Evolutionary conservation across 2,113 vertebrate genomes (phyloP), one percentile per base, ranked within the genome.

Genomic region (Dipodomys ordii): DNA sequence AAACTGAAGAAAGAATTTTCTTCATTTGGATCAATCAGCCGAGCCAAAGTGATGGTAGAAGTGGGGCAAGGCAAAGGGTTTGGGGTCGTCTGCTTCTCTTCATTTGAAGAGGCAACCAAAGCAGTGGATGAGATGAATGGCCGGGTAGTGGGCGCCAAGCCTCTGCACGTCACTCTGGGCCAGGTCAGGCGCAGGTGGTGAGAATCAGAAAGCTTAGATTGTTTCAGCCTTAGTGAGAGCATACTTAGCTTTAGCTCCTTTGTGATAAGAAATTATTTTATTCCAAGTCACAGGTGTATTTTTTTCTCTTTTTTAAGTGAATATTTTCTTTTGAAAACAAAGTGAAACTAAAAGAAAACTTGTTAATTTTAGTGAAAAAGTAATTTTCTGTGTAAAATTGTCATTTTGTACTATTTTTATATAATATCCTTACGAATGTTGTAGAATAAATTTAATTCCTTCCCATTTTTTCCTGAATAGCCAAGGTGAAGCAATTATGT

Each of bases 121-220:
- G 99, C 99, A 0, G 99, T 99, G 94, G 99, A 99, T 10, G 99
- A 99, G 98, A 99, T 99, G 99, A 99, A 99, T 3, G 99, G 99
- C 39, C 98, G 99, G 25, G 98, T 99, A 18, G 98, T 99, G 95
- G 99, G 99, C 97, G 99, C 99, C 78, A 99, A 99, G 97, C 99
- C 99, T 0, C 95, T 99, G 84, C 99, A 99, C 0, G 99, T 99
- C 92, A 99, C 99, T n/a, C 83, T 97, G 71, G 97, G 95, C 72
- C 97, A 95, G 49, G 44, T 86, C 72, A 94, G 96, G 80, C 72
- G 44, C 62, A 91, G 97, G 91, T 94, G 94, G 93, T 96, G 89
- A 97, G 69, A 88, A 77, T 15, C 39, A 57, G 25, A 90, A 83
- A 90, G 57, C 13, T 60, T 49, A 23, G 0, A 88, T 85, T 91